phyloP scores from a whole-genome alignment of 2,888 invertebrate species.

The Zaprionus lineosus region DNA sequence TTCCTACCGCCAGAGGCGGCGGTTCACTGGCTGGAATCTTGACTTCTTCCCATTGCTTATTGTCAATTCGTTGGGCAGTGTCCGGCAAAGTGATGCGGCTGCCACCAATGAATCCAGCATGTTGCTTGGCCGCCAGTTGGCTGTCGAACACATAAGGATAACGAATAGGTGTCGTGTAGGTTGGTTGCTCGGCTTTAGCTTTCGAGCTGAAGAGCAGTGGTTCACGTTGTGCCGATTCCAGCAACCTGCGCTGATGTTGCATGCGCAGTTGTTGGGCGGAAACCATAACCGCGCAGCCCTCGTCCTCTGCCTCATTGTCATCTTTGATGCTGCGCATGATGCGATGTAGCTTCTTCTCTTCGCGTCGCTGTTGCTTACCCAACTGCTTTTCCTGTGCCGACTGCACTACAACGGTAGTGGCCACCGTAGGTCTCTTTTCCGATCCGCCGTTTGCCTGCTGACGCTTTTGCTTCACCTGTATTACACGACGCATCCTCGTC shows the following conservation, averaged over 20 bases:
- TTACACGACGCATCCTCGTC: slow-evolving; percentile 72
- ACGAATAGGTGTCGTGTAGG: slow-evolving; percentile 84
- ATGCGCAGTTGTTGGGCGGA: slow-evolving; percentile 81
- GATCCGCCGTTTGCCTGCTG: slow-evolving; percentile 19
- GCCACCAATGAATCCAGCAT: slow-evolving; percentile 89
- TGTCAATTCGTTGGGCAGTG: slow-evolving; percentile 88
- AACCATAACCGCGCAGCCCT: slow-evolving; percentile 75
- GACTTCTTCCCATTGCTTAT: slow-evolving; percentile 92
- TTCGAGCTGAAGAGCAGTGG: slow-evolving; percentile 76
- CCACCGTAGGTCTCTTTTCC: slow-evolving; percentile 85
- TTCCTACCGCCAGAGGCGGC: slow-evolving; percentile 85
- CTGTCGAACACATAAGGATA: slow-evolving; percentile 96
- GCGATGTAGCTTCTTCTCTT: slow-evolving; percentile 89
- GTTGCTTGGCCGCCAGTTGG: slow-evolving; percentile 86
- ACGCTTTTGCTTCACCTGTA: slow-evolving; percentile 63
- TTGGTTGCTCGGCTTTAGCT: slow-evolving; percentile 56
- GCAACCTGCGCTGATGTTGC: slow-evolving; percentile 80
- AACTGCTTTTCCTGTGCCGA: slow-evolving; percentile 92
- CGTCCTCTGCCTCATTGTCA: slow-evolving; percentile 57
- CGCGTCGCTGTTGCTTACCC: slow-evolving; percentile 90
- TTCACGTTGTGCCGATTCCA: slow-evolving; percentile 77
- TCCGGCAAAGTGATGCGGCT: slow-evolving; percentile 91
- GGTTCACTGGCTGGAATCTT: slow-evolving; percentile 88
- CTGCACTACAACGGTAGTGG: slow-evolving; percentile 92
- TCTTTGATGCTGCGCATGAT: slow-evolving; percentile 74